Conservation (phyloP, 2,797 vertebrate species). For the Anguilla pacifica region DNA sequence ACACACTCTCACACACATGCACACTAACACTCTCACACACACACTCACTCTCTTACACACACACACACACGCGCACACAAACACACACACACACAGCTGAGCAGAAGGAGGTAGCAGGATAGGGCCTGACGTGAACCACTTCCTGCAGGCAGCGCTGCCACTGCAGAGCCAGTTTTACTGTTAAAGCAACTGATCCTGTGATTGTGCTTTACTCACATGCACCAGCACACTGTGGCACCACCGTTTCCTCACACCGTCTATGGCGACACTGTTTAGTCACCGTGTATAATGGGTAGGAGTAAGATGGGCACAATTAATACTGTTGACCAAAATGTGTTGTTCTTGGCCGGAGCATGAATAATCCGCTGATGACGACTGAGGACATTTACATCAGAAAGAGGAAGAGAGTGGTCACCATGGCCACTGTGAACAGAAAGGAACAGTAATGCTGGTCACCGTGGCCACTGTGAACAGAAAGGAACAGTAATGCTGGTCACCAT, state of each 20-base stretch:
- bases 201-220: background rate
- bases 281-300: background rate
- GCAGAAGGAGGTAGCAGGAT: background rate
- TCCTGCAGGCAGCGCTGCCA: slow-evolving; percentile 10
- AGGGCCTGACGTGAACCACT: slow-evolving; percentile 10
- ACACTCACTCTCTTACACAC: background rate
- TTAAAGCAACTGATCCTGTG: background rate
- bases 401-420: too few relatives aligned
- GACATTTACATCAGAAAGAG: background rate
- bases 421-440: background rate
- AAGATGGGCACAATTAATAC: background rate
- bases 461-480: background rate
- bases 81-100: background rate
- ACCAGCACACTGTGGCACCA: background rate
- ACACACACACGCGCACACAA: background rate
- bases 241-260: background rate
- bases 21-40: too few relatives aligned
- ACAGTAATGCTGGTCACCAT: background rate
- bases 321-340: background rate
- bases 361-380: background rate
- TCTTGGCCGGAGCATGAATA: background rate
- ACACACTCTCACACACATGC: background rate
- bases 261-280: background rate
- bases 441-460: background rate
- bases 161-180: background rate